phyloP scores from a whole-genome alignment of 2,888 invertebrate species.

The Eristalis tenax region DNA sequence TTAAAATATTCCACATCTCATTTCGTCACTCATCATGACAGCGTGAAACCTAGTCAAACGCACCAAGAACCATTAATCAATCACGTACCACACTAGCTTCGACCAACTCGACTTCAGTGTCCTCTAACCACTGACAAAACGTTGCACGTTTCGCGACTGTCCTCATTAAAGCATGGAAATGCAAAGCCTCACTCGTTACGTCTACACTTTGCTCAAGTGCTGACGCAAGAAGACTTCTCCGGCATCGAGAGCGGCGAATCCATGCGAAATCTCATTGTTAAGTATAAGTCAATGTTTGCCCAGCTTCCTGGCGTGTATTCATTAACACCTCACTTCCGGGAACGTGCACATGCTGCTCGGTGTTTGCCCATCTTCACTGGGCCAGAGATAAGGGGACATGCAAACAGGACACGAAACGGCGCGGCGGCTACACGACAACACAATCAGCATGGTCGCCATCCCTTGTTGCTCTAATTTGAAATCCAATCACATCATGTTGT shows the following conservation, averaged over 20 bases:
- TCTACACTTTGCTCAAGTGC: neutral
- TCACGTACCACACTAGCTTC: no score
- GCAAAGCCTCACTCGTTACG: neutral
- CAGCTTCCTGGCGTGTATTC: constrained; percentile 3
- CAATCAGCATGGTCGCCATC: neutral
- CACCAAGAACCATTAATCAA: no score
- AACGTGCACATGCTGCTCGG: neutral
- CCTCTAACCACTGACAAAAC: neutral
- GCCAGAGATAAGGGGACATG: constrained; percentile 1
- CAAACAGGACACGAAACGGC: constrained; percentile 3
- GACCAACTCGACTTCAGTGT: no score
- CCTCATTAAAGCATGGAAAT: neutral
- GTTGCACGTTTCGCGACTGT: neutral
- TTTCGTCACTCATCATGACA: no score
- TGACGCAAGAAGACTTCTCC: neutral
- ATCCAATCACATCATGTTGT: constrained; percentile 11
- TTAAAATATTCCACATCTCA: no score
- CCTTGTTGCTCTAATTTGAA: constrained; percentile 14
- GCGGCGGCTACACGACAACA: neutral
- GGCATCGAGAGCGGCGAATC: neutral
- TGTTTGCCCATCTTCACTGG: constrained; percentile 1
- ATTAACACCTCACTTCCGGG: constrained; percentile 14
- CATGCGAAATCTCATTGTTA: neutral
- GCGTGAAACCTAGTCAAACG: no score
- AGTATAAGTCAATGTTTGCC: constrained; percentile 12